Conservation (phyloP, 2,113 vertebrate species). For the Ptyas mucosa region DNA sequence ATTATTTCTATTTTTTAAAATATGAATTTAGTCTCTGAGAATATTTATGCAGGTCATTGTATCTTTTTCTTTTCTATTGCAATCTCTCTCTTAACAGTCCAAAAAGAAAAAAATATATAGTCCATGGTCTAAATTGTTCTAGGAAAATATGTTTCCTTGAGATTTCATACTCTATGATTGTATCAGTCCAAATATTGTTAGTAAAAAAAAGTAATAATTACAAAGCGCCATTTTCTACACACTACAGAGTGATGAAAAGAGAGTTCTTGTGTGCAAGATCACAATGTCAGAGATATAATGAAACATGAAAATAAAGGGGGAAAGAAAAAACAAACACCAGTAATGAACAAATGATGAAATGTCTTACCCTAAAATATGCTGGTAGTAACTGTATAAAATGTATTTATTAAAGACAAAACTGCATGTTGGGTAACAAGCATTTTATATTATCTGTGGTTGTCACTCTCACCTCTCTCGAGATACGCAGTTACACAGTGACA, state of each 20-base stretch:
- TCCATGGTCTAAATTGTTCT: background rate
- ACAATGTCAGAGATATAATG: background rate
- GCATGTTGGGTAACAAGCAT: background rate
- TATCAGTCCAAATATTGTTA: background rate
- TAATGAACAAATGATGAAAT: background rate
- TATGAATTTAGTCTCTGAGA: background rate
- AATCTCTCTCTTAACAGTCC: background rate
- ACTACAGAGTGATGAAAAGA: background rate
- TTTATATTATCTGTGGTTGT: background rate
- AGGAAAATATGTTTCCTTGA: background rate
- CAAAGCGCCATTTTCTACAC: background rate
- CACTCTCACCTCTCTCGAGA: background rate
- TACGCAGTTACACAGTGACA: background rate
- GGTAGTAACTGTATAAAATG: background rate
- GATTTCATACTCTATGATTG: background rate
- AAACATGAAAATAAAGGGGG: background rate
- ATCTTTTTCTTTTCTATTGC: background rate
- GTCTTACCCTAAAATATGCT: background rate
- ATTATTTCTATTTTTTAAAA: background rate
- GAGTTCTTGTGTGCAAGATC: background rate
- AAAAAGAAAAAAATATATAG: background rate
- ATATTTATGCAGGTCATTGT: background rate
- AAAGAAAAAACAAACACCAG: background rate
- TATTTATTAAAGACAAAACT: background rate
- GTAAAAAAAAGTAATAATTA: background rate